Conservation (phyloP, 2,797 vertebrate genomes). For the Sebastes reedi region DNA sequence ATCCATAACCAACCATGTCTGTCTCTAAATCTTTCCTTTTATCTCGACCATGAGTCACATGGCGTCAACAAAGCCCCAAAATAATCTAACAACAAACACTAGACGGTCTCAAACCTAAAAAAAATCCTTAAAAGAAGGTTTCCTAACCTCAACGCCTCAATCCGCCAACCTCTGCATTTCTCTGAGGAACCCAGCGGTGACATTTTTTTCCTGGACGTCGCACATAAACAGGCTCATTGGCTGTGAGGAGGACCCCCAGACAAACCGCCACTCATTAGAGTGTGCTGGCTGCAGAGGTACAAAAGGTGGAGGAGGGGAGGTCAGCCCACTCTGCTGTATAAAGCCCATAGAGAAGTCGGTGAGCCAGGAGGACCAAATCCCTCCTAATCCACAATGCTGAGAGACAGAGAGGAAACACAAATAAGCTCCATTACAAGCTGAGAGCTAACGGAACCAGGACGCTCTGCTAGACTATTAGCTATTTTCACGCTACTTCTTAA, state of each 20-base stretch:
- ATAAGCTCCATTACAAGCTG: conserved; percentile 62
- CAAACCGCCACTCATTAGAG: conserved; percentile 40
- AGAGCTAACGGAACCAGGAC: conserved; percentile 31
- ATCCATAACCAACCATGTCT: neutral
- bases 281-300: conserved; percentile 45
- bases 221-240: conserved; percentile 45
- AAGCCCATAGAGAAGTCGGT: conserved; percentile 59
- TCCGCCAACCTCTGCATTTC: neutral
- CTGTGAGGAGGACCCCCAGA: conserved; percentile 28
- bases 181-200: conserved; percentile 25
- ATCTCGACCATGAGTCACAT: neutral
- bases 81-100: conserved; percentile 2
- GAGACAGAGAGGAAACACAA: conserved; percentile 59
- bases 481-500: neutral
- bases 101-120: neutral
- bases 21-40: neutral
- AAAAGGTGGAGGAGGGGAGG: conserved; percentile 65
- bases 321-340: conserved; percentile 42
- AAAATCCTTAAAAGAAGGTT: neutral
- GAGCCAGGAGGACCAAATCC: conserved; percentile 72
- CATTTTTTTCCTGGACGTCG: conserved; percentile 1
- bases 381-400: conserved; percentile 63
- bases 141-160: neutral
- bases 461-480: conserved; percentile 8
- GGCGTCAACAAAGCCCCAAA: neutral